Percentiles rank a stretch among this genome's conserved stretches.
Evolutionary conservation across 2,888 invertebrate genomes (phyloP).

Genomic region (Drosophila formosana): DNA sequence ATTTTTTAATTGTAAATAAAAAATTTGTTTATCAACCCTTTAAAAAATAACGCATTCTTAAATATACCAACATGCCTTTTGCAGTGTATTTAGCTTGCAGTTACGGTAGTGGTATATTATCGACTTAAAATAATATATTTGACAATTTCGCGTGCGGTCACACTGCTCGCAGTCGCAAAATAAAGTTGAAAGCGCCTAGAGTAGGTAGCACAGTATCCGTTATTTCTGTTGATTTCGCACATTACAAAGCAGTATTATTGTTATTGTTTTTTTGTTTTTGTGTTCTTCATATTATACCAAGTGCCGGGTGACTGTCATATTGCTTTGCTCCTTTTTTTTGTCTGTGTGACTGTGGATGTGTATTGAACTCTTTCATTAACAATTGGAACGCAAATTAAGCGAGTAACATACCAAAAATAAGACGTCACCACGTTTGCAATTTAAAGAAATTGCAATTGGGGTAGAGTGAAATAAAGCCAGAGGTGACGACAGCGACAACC

Average conservation of each 20-base stretch:
- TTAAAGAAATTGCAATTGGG: conserved; percentile 23
- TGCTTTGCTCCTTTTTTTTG: conserved; percentile 13
- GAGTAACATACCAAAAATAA: not conserved
- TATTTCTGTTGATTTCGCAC: conserved; percentile 34
- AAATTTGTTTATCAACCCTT: not conserved
- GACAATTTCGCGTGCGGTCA: not conserved
- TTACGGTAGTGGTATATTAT: not conserved
- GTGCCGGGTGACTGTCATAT: conserved; percentile 17
- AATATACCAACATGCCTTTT: not conserved
- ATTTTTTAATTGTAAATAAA: too few species aligned
- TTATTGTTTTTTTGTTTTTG: conserved; percentile 55
- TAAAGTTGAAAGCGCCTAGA: conserved; percentile 47
- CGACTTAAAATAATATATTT: not conserved
- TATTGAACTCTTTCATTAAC: conserved; percentile 30
- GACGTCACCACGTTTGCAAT: conserved; percentile 23
- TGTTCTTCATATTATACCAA: conserved; percentile 22
- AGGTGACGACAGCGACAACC: conserved; percentile 54
- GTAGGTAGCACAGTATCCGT: conserved; percentile 15
- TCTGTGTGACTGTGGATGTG: conserved; percentile 4
- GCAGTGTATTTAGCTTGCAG: not conserved
- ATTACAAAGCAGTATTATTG: conserved; percentile 67
- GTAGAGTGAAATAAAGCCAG: conserved; percentile 9
- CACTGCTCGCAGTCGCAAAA: conserved; percentile 60
- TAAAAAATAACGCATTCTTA: not conserved
- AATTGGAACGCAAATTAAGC: conserved; percentile 13